A percentile compares a stretch with the other conserved stretches of the same genome.
phyloP scores from a whole-genome alignment of 2,113 vertebrate species.

The Balaeniceps rex region DNA sequence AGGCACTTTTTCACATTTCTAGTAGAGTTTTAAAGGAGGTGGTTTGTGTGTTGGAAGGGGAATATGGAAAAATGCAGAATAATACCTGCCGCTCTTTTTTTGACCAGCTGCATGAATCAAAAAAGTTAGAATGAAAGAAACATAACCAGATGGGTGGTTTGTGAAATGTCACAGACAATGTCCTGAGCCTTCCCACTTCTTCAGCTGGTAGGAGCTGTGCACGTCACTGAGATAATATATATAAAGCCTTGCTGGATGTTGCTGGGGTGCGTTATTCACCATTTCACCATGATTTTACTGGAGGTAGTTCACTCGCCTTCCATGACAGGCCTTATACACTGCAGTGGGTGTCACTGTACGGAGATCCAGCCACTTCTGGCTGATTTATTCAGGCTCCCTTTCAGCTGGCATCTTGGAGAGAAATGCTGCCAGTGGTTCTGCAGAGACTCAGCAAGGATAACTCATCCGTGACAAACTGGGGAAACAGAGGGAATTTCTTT shows the following conservation, averaged over 20 bases:
- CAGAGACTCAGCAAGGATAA: neutral
- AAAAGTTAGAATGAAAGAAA: neutral
- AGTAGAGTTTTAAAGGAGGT: neutral
- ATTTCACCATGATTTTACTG: neutral
- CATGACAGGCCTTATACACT: neutral
- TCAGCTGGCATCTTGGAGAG: neutral
- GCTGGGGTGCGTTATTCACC: neutral
- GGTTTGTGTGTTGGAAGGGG: neutral
- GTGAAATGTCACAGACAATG: neutral
- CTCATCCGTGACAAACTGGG: neutral
- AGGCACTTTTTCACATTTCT: neutral
- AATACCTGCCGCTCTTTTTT: neutral
- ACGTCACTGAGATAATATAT: neutral
- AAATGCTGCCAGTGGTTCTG: neutral
- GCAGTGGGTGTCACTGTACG: neutral
- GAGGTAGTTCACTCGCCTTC: neutral
- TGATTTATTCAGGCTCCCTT: neutral
- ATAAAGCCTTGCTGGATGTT: neutral
- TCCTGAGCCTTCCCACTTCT: neutral
- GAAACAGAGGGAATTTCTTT: neutral
- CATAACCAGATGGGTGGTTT: neutral
- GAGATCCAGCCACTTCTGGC: neutral
- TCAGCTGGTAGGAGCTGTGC: neutral
- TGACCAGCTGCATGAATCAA: neutral
- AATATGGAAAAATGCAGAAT: neutral